Evolutionary conservation across 2,113 vertebrate genomes (phyloP), one percentile per base, ranked within the genome.

Genomic region (Carassius gibelio): DNA sequence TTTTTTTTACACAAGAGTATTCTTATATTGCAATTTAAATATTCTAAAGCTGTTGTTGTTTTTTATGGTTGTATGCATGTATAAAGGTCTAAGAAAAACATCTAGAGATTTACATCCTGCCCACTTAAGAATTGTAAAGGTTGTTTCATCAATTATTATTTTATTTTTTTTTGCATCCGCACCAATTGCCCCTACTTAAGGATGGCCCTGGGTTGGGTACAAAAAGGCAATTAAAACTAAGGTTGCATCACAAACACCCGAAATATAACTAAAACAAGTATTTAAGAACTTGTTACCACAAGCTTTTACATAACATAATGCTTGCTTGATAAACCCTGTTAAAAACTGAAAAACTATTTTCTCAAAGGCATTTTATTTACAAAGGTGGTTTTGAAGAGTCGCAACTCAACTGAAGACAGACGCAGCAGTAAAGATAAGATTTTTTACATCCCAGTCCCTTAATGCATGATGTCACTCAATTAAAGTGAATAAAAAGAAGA

Each of bases 291-390:
- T 55, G 10, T 26, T 14, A 64, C 62, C 11, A 64, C 11, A 50
- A 52, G 13, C 50, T 15, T 30, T 13, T 26, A 68, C 26, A 68
- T 55, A 55, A 17, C 5, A 55, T 52, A 14, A 52, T 17, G 52
- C 15, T 55, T 34, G 6, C 13, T 68, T 34, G 14, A 14, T 17
- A 36, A 34, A 68, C 15, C 2, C 14, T 8, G 6, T 36, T 19
- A 8, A 69, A 69, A 72, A n/a, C 69, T 42, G 4, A 42, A n/a
- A 72, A 23, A 34, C 34, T 13, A 38, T 11, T 13, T 38, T 59
- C 11, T 69, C 66, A 69, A 74, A 84, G 10, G 23, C 8, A 78
- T 84, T 84, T 84, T 84, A 84, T 84, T 84, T 78, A 78, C 75
- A 84, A 9, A 45, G 42, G 8, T 45, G 42, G 42, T 45, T 45